These are phyloP conservation scores for Prionailurus viverrinus DNA, from an alignment of 2,113 vertebrate species.

Conservation along the genomic window DNA sequence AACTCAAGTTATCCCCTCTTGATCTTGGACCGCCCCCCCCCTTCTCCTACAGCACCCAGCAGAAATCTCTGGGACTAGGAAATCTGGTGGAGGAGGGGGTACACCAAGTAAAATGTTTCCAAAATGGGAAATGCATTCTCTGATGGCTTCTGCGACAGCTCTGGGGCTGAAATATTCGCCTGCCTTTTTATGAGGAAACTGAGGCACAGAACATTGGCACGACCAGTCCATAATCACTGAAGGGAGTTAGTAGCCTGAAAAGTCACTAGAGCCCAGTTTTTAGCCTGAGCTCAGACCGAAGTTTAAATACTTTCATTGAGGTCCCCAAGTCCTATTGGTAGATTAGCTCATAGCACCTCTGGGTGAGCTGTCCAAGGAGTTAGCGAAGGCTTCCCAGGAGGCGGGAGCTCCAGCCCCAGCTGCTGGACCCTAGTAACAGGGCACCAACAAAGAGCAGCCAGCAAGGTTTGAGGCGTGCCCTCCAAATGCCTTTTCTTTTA, in stretches of 20 bases:
- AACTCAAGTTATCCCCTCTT: neutral
- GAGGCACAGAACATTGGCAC: slow-evolving; percentile 11
- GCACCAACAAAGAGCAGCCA: neutral
- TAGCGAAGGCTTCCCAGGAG: neutral
- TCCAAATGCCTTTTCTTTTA: neutral
- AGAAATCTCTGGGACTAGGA: neutral
- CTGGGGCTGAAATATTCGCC: neutral
- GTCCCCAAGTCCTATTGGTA: neutral
- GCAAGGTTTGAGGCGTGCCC: neutral
- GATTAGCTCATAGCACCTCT: neutral
- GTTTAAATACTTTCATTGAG: neutral
- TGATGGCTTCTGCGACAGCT: neutral
- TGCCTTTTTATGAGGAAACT: neutral
- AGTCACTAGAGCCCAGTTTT: neutral
- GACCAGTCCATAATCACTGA: neutral
- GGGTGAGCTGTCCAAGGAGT: neutral
- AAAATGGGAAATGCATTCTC: neutral
- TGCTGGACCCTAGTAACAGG: neutral
- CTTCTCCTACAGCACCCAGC: neutral
- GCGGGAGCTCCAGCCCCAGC: neutral
- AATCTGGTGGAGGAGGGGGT: too few species aligned
- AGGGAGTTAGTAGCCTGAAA: neutral
- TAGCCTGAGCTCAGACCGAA: neutral
- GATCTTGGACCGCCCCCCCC: neutral
- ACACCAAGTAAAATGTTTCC: neutral